phyloP scores from a whole-genome alignment of 2,888 invertebrate genomes.

The Dendrolimus pini region DNA sequence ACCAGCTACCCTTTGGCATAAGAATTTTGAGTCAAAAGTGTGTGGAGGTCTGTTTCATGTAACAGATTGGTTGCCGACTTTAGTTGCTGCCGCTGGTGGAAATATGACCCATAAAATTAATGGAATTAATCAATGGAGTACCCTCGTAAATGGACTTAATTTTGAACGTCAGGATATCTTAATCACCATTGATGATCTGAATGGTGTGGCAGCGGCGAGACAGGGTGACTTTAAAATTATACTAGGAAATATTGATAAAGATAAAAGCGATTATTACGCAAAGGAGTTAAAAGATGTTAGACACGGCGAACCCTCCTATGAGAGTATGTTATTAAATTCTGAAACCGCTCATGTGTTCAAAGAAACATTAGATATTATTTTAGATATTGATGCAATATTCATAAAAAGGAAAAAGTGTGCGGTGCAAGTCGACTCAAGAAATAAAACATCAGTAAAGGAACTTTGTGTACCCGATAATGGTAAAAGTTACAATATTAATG shows the following conservation, averaged over 20 bases:
- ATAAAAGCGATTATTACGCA: slow-evolving; percentile 26
- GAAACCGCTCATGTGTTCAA: slow-evolving; percentile 30
- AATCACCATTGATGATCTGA: slow-evolving; percentile 67
- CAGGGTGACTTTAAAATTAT: slow-evolving; percentile 41
- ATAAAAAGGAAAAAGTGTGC: slow-evolving; percentile 24
- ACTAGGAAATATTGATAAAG: slow-evolving; percentile 26
- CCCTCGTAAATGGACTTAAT: slow-evolving; percentile 54
- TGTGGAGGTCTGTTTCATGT: slow-evolving; percentile 79
- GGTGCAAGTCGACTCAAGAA: slow-evolving; percentile 6
- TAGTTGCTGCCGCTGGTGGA: slow-evolving; percentile 50
- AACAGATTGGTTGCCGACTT: slow-evolving; percentile 87
- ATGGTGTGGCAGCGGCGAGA: slow-evolving; percentile 45
- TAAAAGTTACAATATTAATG: slow-evolving; percentile 12
- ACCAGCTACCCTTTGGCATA: slow-evolving; percentile 79
- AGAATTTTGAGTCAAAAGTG: slow-evolving; percentile 70
- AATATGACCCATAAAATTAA: slow-evolving; percentile 57
- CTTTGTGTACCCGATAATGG: slow-evolving; percentile 35
- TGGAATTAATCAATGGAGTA: slow-evolving; percentile 79
- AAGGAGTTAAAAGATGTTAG: slow-evolving; percentile 22
- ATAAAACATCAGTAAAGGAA: slow-evolving; percentile 8
- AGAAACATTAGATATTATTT: slow-evolving; percentile 24
- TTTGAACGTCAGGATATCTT: slow-evolving; percentile 60
- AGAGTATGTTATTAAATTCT: slow-evolving; percentile 26
- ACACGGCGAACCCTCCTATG: slow-evolving; percentile 24
- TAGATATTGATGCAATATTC: slow-evolving; percentile 23